Evolutionary conservation across 2,113 vertebrate genomes (phyloP).

Genomic region (Leptosomus discolor): DNA sequence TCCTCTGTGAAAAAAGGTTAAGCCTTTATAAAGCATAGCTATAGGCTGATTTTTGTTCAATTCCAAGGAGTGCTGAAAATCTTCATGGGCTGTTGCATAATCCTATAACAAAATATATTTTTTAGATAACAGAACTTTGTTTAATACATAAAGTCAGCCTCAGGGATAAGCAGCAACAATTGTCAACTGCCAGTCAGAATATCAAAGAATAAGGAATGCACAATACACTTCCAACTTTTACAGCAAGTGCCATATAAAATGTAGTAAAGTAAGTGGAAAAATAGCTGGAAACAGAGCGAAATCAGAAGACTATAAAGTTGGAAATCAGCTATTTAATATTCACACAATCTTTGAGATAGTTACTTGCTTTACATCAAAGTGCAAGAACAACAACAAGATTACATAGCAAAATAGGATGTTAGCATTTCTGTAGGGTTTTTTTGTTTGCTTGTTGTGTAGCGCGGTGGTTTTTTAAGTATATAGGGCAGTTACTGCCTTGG

Average conservation of each 20-base stretch:
- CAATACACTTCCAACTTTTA: not conserved
- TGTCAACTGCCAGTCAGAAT: not conserved
- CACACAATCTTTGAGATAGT: not conserved
- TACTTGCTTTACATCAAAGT: not conserved
- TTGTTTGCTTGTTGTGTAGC: not conserved
- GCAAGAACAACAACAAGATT: not conserved
- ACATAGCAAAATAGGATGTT: not conserved
- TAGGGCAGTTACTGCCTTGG: not conserved
- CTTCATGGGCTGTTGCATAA: constrained; percentile 91
- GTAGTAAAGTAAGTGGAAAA: not conserved
- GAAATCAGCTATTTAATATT: not conserved
- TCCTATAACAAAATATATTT: constrained; percentile 77
- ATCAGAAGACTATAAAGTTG: not conserved
- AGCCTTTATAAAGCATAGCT: constrained; percentile 94
- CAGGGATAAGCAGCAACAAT: not conserved
- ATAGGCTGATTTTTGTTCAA: constrained; percentile 96
- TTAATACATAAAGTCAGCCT: not conserved
- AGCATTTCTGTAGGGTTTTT: not conserved
- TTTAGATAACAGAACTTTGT: not conserved
- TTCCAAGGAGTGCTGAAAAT: constrained; percentile 92
- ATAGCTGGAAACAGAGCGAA: not conserved
- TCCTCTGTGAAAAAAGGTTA: constrained; percentile 97
- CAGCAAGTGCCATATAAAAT: not conserved
- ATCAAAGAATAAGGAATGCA: not conserved
- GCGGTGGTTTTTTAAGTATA: not conserved